These are phyloP conservation scores for Dicaeum eximium DNA, from an alignment of 2,113 vertebrate genomes.

Conservation along the genomic window DNA sequence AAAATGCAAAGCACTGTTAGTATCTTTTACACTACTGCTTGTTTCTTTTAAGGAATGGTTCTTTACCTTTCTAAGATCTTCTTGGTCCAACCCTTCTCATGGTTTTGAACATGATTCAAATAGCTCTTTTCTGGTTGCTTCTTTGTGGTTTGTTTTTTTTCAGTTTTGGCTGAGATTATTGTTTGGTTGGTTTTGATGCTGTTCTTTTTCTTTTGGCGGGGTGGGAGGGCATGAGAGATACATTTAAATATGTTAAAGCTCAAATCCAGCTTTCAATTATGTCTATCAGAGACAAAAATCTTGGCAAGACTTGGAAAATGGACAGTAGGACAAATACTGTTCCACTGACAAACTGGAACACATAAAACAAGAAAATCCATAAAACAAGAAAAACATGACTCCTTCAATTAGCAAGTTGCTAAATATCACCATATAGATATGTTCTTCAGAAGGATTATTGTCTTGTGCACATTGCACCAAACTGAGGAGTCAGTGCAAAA, in stretches of 20 bases:
- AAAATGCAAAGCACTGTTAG: neutral
- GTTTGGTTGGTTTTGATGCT: neutral
- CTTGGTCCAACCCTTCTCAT: accelerated
- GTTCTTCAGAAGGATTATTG: neutral
- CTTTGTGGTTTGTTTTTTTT: neutral
- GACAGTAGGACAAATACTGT: neutral
- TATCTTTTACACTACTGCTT: neutral
- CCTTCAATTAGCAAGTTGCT: neutral
- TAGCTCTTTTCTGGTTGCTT: neutral
- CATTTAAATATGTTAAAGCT: neutral
- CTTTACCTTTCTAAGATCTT: neutral
- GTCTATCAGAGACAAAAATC: neutral
- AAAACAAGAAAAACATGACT: neutral
- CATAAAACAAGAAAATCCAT: neutral
- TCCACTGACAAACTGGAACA: neutral
- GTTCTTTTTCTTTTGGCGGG: accelerated
- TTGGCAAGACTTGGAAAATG: neutral
- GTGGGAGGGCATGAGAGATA: neutral
- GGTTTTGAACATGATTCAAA: accelerated
- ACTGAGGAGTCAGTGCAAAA: neutral
- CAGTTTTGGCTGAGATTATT: neutral
- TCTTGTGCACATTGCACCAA: no score
- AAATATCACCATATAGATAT: neutral
- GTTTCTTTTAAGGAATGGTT: neutral
- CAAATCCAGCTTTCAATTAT: neutral